phyloP scores from a whole-genome alignment of 2,113 vertebrate genomes.

The Gasterosteus nipponicus region DNA sequence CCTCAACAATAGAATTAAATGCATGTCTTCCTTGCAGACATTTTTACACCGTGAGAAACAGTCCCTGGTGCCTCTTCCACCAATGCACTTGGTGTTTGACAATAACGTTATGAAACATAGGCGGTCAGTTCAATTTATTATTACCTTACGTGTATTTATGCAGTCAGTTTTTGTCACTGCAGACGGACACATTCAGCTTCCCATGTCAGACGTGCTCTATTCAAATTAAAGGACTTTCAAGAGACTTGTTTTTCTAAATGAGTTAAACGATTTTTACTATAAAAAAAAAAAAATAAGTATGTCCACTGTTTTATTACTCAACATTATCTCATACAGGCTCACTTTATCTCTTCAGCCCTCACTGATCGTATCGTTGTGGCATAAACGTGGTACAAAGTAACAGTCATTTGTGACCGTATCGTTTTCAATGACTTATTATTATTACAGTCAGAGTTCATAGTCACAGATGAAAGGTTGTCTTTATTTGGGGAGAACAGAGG shows the following conservation, averaged over 20 bases:
- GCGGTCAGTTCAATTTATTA: background rate
- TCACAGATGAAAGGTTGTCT: background rate
- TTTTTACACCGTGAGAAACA: background rate
- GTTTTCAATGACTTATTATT: background rate
- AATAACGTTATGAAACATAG: background rate
- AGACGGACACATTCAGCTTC: background rate
- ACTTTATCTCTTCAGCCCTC: background rate
- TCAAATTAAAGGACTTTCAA: background rate
- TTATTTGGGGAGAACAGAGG: slow-evolving; percentile 10
- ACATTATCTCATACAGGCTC: background rate
- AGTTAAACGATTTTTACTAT: background rate
- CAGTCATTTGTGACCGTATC: background rate
- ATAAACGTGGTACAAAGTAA: background rate
- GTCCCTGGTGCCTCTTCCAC: background rate
- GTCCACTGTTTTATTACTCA: background rate
- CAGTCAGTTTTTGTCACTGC: background rate
- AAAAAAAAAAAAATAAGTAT: background rate
- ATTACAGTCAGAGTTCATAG: slow-evolving; percentile 2
- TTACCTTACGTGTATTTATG: background rate
- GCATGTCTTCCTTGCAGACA: background rate
- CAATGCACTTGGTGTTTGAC: background rate
- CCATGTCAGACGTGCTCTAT: background rate
- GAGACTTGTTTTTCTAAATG: background rate
- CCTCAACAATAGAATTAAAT: background rate
- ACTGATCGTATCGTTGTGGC: background rate